A percentile compares a stretch with the other conserved stretches of the same genome.
These are phyloP conservation scores for Ophthalmolycus amberensis DNA, from an alignment of 2,113 vertebrate genomes.

Conservation along the genomic window DNA sequence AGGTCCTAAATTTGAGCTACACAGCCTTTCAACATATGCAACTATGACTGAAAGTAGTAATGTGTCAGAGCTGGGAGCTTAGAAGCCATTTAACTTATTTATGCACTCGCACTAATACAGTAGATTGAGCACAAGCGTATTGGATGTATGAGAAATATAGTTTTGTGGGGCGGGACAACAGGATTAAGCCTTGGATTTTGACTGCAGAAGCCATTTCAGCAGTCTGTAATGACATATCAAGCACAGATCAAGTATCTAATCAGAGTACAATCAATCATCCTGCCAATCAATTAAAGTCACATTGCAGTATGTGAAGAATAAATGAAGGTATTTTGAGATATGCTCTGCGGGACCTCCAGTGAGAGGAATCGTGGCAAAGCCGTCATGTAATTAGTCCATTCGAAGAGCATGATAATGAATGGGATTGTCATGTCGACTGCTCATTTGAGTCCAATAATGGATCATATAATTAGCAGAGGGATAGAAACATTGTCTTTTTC, in stretches of 20 bases:
- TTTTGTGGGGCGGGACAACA: neutral
- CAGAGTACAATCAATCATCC: slow-evolving; percentile 12
- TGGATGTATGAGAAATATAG: neutral
- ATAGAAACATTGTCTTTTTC: slow-evolving; percentile 26
- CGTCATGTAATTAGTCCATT: slow-evolving; percentile 64
- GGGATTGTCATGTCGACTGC: slow-evolving; percentile 56
- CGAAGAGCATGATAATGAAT: slow-evolving; percentile 67
- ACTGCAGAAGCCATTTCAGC: neutral
- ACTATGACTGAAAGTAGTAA: neutral
- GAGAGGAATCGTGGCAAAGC: slow-evolving; percentile 31
- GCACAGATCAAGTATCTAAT: neutral
- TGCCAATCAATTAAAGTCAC: slow-evolving; percentile 48
- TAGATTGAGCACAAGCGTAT: neutral
- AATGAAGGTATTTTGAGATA: slow-evolving; percentile 38
- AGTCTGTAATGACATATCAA: slow-evolving; percentile 19
- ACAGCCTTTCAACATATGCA: neutral
- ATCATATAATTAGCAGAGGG: slow-evolving; percentile 63
- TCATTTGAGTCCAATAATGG: slow-evolving; percentile 68
- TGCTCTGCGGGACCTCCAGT: slow-evolving; percentile 32
- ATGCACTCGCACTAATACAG: neutral
- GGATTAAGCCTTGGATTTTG: slow-evolving; percentile 3
- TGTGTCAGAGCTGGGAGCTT: neutral
- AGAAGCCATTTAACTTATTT: neutral
- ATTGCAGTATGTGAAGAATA: slow-evolving; percentile 16
- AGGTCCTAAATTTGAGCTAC: neutral